Conservation (phyloP, 2,888 invertebrate genomes). For the Blomia tropicalis region DNA sequence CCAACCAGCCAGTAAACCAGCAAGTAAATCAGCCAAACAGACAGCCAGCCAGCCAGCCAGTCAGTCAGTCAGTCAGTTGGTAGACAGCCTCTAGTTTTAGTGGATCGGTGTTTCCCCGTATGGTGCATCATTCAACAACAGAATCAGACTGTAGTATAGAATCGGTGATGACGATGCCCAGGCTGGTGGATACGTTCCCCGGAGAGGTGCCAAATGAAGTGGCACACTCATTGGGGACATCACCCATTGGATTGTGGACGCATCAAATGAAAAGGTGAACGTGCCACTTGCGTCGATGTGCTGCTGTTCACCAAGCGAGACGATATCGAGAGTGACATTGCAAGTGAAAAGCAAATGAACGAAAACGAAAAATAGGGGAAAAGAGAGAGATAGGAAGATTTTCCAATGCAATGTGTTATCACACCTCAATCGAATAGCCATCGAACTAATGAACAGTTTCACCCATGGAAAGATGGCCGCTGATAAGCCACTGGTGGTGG, state of each 20-base stretch:
- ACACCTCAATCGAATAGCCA: conserved; percentile 6
- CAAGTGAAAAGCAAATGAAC: too few relatives aligned
- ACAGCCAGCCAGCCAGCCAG: too few relatives aligned
- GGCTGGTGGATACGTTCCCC: not conserved
- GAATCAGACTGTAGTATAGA: not conserved
- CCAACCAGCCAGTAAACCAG: too few relatives aligned
- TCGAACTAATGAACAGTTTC: not conserved
- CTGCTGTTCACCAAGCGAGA: not conserved
- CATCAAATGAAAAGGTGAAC: conserved; percentile 10
- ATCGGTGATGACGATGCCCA: not conserved
- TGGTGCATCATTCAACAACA: too few relatives aligned
- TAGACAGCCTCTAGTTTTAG: too few relatives aligned
- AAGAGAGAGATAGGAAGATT: too few relatives aligned
- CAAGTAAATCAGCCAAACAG: too few relatives aligned
- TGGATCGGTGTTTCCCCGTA: too few relatives aligned
- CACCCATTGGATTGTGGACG: not conserved
- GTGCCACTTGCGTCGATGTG: too few relatives aligned
- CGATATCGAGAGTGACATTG: not conserved
- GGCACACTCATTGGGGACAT: not conserved
- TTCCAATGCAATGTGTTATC: not conserved
- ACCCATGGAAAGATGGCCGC: not conserved
- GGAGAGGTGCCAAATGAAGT: conserved; percentile 7
- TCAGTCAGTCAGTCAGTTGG: too few relatives aligned
- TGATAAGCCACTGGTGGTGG: not conserved
- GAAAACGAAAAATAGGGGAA: too few relatives aligned